Percentiles rank a stretch among this genome's conserved stretches.
Conservation (phyloP, 2,113 vertebrate species). For the Cyanoramphus novaezelandiae region DNA sequence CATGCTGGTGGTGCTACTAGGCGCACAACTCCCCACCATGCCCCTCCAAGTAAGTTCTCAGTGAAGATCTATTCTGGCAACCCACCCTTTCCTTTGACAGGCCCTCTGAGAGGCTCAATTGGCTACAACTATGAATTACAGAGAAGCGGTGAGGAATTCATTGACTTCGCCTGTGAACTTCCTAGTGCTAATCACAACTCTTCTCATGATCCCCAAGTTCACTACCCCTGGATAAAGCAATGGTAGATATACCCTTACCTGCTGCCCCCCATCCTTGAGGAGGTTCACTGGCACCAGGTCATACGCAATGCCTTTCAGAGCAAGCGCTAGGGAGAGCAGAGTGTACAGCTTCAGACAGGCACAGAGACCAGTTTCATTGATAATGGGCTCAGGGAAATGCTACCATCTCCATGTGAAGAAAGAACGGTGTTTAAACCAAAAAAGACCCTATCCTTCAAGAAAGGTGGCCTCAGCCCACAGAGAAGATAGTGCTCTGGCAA, state of each 20-base stretch:
- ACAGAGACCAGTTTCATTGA: background rate
- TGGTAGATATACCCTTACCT: slow-evolving; percentile 77
- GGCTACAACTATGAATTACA: background rate
- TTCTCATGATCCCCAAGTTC: background rate
- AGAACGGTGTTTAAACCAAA: background rate
- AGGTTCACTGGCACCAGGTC: slow-evolving; percentile 86
- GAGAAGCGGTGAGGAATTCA: background rate
- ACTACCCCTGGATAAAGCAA: background rate
- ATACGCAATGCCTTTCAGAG: slow-evolving; percentile 89
- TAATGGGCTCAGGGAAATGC: background rate
- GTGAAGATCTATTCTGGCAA: background rate
- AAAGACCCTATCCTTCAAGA: background rate
- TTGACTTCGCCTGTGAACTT: background rate
- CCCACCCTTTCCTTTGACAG: background rate
- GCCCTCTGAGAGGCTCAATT: background rate
- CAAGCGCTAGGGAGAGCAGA: slow-evolving; percentile 81
- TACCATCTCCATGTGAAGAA: background rate
- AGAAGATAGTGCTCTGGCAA: background rate
- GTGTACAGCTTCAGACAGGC: background rate
- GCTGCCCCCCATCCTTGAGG: slow-evolving; percentile 88
- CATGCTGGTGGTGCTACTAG: rapidly evolving
- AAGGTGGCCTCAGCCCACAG: background rate
- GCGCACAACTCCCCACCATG: background rate
- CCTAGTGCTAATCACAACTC: background rate
- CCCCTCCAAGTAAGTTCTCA: background rate